Evolutionary conservation across 2,888 invertebrate genomes (phyloP), one percentile per base, ranked within the genome.

Genomic region (Callosobruchus maculatus): DNA sequence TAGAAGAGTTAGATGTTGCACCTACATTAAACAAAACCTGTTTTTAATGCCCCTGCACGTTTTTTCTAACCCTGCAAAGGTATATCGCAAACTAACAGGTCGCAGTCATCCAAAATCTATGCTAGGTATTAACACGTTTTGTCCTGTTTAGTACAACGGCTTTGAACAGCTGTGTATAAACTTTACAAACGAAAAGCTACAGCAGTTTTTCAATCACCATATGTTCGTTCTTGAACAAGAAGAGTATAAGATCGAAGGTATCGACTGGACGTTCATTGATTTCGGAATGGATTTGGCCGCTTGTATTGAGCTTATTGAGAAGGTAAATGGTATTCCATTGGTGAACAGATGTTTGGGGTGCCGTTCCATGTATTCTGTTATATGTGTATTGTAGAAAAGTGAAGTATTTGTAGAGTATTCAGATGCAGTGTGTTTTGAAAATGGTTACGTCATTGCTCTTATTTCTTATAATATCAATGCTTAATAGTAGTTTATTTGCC

Each of bases 121-220:
- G 67, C 49, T 21, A 68, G 21, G 68, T 21, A 69, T 22, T 72
- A 21, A 13, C 22, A 68, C 67, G 49, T 49, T 49, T 49, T 70
- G 71, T 72, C 76, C 86, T 87, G 74, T 80, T 71, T 89, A 95
- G 94, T 94, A 86, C 92, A 97, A 97, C 92, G 96, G 97, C 89
- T 97, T 97, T 92, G 97, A 97, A 91, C 97, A 97, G 91, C 92
- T 97, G 88, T 97, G 97, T 91, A 97, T 97, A 92, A 97, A 97
- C 92, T 97, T 97, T 91, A 97, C 97, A 89, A 97, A 97, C 89
- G 97, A 97, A 91, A 96, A 97, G 89, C 92, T 97, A 85, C 97
- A 98, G 90, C 97, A 97, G 89, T 97, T 97, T 93, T 97, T 97
- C 94, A 97, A 97, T 90, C 97, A 97, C 87, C 95, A 97, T 92